Evolutionary conservation across 1,140 invertebrate genomes (phyloP), one percentile per base, ranked within the genome.

Genomic region (Scaptomyza graminum): DNA sequence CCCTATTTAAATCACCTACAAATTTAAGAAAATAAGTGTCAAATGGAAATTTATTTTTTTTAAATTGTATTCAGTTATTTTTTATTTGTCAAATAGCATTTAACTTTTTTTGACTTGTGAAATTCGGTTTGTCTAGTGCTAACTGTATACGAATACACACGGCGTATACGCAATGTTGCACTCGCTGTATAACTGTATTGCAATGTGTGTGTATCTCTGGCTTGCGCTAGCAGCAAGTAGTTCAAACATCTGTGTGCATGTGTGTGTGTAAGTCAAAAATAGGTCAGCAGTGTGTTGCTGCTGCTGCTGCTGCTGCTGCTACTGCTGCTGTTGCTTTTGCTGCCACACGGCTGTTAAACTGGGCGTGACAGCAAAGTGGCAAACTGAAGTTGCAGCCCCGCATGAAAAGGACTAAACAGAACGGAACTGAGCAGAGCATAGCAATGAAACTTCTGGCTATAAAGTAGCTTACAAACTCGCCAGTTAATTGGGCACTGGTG

Each of bases 301-400:
- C 44, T 65, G 60, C 72, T 60, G 68, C 28, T 28, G 25, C 5
- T 54, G 56, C 64, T 46, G 70, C 64, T 31, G 28, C 28, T 31
- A 6, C 2, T 31, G 28, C 28, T 31, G 28, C 6, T 31, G 28
- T 6, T 6, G 31, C 8, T 34, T 6, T 9, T 54, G 56, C 64
- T 46, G 71, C 65, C 12, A 28, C 50, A 15, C 49, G 37, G 71
- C 69, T 76, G 78, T 87, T 81, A 82, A 85, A 82, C 69, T 85
- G 82, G 82, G 82, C 82, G 82, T 85, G 82, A 87, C 74, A 55
- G 81, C 51, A 71, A 84, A 84, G 74, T 87, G 81, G 82, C 74
- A 74, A 87, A 75, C 82, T 74, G 62, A 77, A 87, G 81, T 85
- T 85, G 82, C 81, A 84, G 73, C 76, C 56, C 78, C 65, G 44